A percentile compares a stretch with the other conserved stretches of the same genome.
Conservation (phyloP, 2,113 vertebrate genomes). For the Dermatemys mawii region DNA sequence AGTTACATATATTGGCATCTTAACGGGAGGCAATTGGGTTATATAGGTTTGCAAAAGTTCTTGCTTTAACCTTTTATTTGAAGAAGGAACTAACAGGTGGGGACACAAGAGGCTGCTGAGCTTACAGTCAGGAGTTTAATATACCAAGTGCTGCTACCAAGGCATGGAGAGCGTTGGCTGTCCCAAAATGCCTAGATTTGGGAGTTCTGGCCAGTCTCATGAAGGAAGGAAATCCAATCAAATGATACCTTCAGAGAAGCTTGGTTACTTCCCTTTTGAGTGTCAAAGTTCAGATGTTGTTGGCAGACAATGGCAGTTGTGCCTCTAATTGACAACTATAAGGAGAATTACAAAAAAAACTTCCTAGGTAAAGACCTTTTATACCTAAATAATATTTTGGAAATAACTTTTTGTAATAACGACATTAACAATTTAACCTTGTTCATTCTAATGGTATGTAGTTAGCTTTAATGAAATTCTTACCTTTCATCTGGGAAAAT, state of each 20-base stretch:
- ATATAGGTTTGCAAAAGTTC: background rate
- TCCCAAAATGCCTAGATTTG: background rate
- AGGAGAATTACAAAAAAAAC: background rate
- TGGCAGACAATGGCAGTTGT: background rate
- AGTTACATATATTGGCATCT: background rate
- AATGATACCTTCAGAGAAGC: background rate
- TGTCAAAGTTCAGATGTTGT: background rate
- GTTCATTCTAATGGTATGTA: background rate
- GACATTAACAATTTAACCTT: background rate
- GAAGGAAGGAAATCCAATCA: background rate
- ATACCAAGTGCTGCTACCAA: background rate
- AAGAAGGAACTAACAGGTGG: background rate
- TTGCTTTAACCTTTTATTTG: background rate
- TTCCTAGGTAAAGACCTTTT: background rate
- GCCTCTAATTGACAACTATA: background rate
- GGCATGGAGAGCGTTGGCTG: background rate
- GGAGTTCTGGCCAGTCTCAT: background rate
- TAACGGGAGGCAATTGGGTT: background rate
- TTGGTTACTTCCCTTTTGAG: background rate
- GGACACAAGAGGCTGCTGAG: background rate
- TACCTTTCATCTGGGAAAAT: background rate
- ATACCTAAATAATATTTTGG: background rate
- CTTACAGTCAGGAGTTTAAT: background rate
- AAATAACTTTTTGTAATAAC: background rate
- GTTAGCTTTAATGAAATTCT: background rate